phyloP scores from a whole-genome alignment of 2,797 vertebrate species.

The Parauchenoglanis punctatus region DNA sequence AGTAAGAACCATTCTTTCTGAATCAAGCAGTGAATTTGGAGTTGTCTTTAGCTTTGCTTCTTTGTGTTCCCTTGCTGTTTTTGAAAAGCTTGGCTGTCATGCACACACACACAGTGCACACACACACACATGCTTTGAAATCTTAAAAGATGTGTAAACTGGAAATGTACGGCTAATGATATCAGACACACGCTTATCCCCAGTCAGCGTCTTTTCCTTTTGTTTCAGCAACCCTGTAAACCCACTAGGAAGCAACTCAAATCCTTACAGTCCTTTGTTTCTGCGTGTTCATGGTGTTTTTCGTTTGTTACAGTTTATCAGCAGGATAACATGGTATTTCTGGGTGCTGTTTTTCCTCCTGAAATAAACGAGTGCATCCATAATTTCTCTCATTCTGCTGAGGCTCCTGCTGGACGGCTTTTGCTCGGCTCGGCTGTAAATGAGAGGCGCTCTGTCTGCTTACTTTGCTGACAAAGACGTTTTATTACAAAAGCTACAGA shows the following conservation, averaged over 20 bases:
- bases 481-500: slow-evolving; percentile 62
- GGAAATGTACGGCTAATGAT: slow-evolving; percentile 33
- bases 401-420: slow-evolving; percentile 33
- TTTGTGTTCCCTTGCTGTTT: slow-evolving; percentile 27
- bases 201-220: slow-evolving; percentile 39
- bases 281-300: slow-evolving; percentile 7
- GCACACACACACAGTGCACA: slow-evolving; percentile 26
- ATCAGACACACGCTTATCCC: slow-evolving; percentile 39
- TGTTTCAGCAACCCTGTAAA: slow-evolving; percentile 33
- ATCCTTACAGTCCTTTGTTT: slow-evolving; percentile 9
- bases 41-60: not conserved
- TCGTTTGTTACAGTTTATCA: slow-evolving; percentile 23
- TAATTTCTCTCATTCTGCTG: slow-evolving; percentile 27
- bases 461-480: slow-evolving; percentile 70
- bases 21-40: not conserved
- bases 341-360: not conserved
- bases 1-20: not conserved
- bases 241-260: slow-evolving; percentile 15
- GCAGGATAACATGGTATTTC: slow-evolving; percentile 9
- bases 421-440: slow-evolving; percentile 47
- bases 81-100: slow-evolving; percentile 18
- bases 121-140: slow-evolving; percentile 28
- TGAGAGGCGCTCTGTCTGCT: slow-evolving; percentile 51
- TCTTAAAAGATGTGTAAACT: slow-evolving; percentile 8
- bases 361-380: slow-evolving; percentile 18